Evolutionary conservation across 2,113 vertebrate genomes (phyloP).

Genomic region (Tylochromis polylepis): DNA sequence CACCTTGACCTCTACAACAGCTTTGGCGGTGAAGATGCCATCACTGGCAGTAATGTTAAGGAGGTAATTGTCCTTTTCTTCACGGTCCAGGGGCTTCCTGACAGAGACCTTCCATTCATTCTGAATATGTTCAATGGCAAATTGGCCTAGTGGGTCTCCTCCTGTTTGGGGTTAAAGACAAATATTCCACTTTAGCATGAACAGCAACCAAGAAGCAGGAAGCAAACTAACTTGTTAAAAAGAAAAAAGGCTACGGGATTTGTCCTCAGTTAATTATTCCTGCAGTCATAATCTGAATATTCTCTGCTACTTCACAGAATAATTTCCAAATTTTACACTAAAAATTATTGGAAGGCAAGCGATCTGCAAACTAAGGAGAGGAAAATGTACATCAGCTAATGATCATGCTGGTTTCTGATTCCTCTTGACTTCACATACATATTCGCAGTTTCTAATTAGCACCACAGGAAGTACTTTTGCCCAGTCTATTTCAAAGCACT

Average conservation of each 20-base stretch:
- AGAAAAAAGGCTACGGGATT: neutral
- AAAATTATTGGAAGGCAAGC: neutral
- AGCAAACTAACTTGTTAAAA: neutral
- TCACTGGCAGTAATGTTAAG: constrained; percentile 95
- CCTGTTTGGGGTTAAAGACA: constrained; percentile 72
- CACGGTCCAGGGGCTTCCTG: constrained; percentile 89
- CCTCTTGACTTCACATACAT: constrained; percentile 40
- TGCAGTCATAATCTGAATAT: neutral
- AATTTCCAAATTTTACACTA: neutral
- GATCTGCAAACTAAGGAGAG: neutral
- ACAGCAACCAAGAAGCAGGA: neutral
- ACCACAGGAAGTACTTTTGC: constrained; percentile 31
- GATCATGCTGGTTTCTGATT: neutral
- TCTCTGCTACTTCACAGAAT: neutral
- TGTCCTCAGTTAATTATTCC: neutral
- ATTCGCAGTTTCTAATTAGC: constrained; percentile 59
- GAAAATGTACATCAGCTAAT: neutral
- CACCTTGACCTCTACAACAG: constrained; percentile 94
- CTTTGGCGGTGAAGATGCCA: constrained; percentile 88
- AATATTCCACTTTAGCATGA: constrained; percentile 18
- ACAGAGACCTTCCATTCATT: constrained; percentile 98
- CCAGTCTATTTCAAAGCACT: constrained; percentile 45
- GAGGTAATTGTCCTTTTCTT: constrained; percentile 90
- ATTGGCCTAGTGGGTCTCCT: constrained; percentile 91
- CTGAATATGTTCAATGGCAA: constrained; percentile 88